These are phyloP conservation scores for Antrozous pallidus DNA, from an alignment of 2,797 vertebrate species.

Conservation along the genomic window DNA sequence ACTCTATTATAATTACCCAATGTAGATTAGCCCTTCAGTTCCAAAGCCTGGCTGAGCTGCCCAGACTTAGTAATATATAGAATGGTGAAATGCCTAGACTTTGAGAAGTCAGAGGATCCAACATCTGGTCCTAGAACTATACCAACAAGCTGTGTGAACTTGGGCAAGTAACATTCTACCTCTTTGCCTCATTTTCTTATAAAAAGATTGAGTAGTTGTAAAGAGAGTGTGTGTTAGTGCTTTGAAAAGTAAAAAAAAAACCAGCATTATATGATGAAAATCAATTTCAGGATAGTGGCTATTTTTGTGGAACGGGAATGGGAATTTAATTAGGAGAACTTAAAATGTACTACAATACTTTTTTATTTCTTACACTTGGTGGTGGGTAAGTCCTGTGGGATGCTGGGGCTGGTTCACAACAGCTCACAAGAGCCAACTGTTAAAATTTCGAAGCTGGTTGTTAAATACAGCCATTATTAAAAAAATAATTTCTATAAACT, in stretches of 20 bases:
- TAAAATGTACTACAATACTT: not conserved
- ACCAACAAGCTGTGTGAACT: not conserved
- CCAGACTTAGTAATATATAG: not conserved
- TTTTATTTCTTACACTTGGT: conserved; percentile 2
- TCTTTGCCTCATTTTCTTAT: not conserved
- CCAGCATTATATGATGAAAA: conserved; percentile 17
- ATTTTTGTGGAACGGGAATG: not conserved
- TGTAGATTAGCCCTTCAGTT: not conserved
- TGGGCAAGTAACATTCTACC: not conserved
- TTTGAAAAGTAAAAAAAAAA: conserved; percentile 1
- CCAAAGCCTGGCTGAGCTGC: conserved; percentile 5
- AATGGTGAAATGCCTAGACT: not conserved
- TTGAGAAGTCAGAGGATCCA: not conserved
- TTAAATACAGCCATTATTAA: conserved; percentile 27
- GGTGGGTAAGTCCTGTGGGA: not conserved
- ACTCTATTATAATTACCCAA: conserved; percentile 31
- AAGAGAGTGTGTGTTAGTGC: not conserved
- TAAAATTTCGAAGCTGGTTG: conserved; percentile 22
- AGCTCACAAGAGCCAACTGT: not conserved
- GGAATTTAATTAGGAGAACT: not conserved
- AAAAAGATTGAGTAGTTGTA: not conserved
- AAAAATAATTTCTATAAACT: conserved; percentile 27
- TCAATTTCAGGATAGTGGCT: not conserved
- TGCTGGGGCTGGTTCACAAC: not conserved
- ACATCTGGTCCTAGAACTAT: not conserved